Conservation (phyloP, 2,888 invertebrate species). For the Philaethria dido region DNA sequence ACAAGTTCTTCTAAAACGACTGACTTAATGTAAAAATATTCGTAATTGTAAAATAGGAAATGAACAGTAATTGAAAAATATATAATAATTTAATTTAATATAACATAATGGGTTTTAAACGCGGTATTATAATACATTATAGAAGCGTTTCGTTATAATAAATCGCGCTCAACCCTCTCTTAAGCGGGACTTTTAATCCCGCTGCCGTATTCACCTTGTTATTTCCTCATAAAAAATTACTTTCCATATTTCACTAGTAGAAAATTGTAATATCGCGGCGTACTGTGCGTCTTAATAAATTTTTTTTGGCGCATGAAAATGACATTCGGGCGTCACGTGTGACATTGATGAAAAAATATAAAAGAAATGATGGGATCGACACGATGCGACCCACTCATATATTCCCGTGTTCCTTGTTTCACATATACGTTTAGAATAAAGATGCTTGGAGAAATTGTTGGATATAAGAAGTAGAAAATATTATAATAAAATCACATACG, state of each 20-base stretch:
- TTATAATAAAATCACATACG: conserved; percentile 15
- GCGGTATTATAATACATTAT: conserved; percentile 35
- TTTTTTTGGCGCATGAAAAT: conserved; percentile 82
- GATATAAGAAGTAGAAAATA: conserved; percentile 26
- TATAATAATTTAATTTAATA: conserved; percentile 29
- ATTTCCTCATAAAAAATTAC: conserved; percentile 82
- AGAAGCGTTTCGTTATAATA: conserved; percentile 48
- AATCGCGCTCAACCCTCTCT: conserved; percentile 65
- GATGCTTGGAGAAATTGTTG: conserved; percentile 20
- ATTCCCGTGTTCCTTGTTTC: conserved; percentile 41
- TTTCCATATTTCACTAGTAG: conserved; percentile 82
- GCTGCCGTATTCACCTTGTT: conserved; percentile 73
- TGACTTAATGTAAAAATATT: neutral
- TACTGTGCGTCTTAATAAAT: conserved; percentile 78
- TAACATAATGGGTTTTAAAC: conserved; percentile 41
- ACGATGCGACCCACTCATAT: conserved; percentile 47
- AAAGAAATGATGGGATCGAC: conserved; percentile 78
- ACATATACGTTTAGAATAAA: conserved; percentile 42
- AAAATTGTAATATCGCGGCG: conserved; percentile 80
- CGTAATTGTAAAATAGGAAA: neutral
- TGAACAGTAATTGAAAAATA: neutral
- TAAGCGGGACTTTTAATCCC: conserved; percentile 70
- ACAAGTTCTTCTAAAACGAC: conserved; percentile 8
- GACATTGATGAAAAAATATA: conserved; percentile 84
- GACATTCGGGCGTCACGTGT: conserved; percentile 83